phyloP scores from a whole-genome alignment of 2,113 vertebrate species.

The Mirounga angustirostris region DNA sequence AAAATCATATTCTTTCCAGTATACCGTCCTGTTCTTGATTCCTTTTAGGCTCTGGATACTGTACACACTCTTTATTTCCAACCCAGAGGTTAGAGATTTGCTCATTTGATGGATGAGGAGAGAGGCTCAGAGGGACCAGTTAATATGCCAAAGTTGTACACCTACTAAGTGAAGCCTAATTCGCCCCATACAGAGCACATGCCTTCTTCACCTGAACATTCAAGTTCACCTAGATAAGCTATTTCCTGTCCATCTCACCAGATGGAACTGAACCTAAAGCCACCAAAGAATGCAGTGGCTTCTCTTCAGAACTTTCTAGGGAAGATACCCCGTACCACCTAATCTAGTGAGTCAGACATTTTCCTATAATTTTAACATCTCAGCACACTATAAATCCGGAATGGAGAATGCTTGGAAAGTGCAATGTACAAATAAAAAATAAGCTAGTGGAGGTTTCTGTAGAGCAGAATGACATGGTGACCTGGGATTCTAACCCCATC shows the following conservation, averaged over 20 bases:
- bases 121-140: not conserved
- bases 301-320: not conserved
- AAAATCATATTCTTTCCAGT: not conserved
- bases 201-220: not conserved
- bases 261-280: not conserved
- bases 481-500: not conserved
- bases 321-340: not conserved
- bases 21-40: not conserved
- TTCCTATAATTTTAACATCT: not conserved
- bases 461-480: not conserved
- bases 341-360: not conserved
- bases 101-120: not conserved
- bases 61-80: not conserved
- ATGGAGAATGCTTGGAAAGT: not conserved
- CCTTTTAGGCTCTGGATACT: not conserved
- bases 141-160: not conserved
- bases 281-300: not conserved
- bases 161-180: not conserved
- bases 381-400: not conserved
- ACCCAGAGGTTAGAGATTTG: not conserved
- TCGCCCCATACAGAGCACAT: fast-evolving
- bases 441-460: not conserved
- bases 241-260: not conserved
- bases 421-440: not conserved
- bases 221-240: not conserved